Evolutionary conservation across 2,113 vertebrate genomes (phyloP), one percentile per base, ranked within the genome.

Genomic region (Ameiurus melas): DNA sequence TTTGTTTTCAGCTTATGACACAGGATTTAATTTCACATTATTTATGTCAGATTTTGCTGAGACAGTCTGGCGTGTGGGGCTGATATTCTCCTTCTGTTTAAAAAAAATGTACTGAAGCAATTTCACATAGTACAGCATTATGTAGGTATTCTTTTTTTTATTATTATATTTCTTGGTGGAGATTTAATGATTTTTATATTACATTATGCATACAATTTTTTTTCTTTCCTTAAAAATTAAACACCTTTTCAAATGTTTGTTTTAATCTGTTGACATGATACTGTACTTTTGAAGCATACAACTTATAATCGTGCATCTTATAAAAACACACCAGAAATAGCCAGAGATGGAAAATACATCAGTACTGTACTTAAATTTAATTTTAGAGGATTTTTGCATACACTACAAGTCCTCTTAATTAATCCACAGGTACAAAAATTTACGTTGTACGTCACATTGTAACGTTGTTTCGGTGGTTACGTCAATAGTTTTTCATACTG

Each of bases 1-100:
- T 87, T 71, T 71, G 80, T n/a, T 43, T 73, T 73, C 66, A 47
- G 86, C 66, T 71, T 87, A 83, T 82, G 79, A 36, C 79, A 47
- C 86, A 73, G 86, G 68, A 87, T 83, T 68, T 39, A 83, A 87
- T 73, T 87, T 87, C 80, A 83, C 68, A 83, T 57, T 70, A 87
- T 87, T 87, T 83, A 83, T 66, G 68, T 87, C 66, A 87, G 66
- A 73, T 82, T 87, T 87, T 19, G n/a, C 64, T 30, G 53, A 83
- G 66, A 87, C 80, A 73, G 79, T 47, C 80, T 87, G 66, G 53
- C 51, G 86, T 27, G 68, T 87, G 86, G 53, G 66, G 25, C 33
- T 25, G 62, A 70, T 81, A 20, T 81, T 87, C 47, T 64, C 30
- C 85, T 82, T 58, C 47, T 71, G 62, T 58, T 53, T 57, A 47